phyloP scores from a whole-genome alignment of 2,888 invertebrate genomes.

The Eledona agricola region DNA sequence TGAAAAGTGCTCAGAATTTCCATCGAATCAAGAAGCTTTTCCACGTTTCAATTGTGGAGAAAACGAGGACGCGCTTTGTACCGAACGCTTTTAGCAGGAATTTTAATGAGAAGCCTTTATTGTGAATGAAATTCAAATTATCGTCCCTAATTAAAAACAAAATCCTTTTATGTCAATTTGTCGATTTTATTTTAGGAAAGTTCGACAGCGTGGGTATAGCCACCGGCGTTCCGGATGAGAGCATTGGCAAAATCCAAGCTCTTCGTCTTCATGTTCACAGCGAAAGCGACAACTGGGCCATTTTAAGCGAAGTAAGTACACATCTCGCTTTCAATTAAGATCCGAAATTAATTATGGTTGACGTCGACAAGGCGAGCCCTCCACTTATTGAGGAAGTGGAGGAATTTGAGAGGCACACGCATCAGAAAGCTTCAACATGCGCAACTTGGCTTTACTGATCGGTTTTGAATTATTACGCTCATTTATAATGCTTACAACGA shows the following conservation, averaged over 20 bases:
- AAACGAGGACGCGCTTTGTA: no score
- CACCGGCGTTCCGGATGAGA: conserved; percentile 72
- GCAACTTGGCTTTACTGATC: no score
- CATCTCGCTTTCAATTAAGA: conserved; percentile 9
- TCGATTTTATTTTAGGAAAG: conserved; percentile 63
- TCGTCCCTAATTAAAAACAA: no score
- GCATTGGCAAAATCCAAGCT: conserved; percentile 73
- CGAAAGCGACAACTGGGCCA: conserved; percentile 88
- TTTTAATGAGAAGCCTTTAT: no score
- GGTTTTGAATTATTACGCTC: conserved; percentile 6
- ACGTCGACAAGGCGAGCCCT: background rate
- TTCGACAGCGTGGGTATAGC: conserved; percentile 87
- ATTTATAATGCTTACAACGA: conserved; percentile 4
- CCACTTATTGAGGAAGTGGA: conserved; percentile 9
- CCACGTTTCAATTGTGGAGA: no score
- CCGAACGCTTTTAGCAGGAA: no score
- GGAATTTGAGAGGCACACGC: conserved; percentile 8
- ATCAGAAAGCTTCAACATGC: conserved; percentile 13
- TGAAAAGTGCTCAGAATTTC: no score
- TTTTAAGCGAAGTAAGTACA: conserved; percentile 84
- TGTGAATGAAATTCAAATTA: no score
- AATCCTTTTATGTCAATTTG: no score
- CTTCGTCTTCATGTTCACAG: conserved; percentile 81
- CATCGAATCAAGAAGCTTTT: no score
- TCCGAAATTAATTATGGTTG: conserved; percentile 8